Conservation (phyloP, 2,797 vertebrate species). For the Salarias fasciatus region DNA sequence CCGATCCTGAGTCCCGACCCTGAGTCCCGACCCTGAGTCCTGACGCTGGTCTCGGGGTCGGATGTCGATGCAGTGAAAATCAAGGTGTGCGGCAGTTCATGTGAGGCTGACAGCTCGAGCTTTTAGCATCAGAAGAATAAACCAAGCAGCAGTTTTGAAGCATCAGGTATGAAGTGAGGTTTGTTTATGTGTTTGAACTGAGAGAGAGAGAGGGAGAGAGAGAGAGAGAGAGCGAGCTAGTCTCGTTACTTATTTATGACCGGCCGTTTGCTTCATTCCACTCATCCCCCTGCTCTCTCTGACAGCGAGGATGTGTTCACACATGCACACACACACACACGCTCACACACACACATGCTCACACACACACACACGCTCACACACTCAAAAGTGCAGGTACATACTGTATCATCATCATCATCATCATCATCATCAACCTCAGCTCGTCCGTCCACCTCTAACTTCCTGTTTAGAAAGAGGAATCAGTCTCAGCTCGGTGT, state of each 20-base stretch:
- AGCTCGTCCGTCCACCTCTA: conserved; percentile 9
- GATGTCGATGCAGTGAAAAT: no score
- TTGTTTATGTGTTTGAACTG: background rate
- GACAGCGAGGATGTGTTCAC: background rate
- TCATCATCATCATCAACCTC: conserved; percentile 3
- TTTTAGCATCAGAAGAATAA: no score
- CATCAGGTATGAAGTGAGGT: background rate
- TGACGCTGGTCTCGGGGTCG: no score
- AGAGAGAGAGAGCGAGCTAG: conserved; percentile 5
- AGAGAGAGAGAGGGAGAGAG: conserved; percentile 14
- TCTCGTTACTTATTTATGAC: conserved; percentile 44
- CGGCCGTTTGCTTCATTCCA: conserved; percentile 27
- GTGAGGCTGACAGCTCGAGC: no score
- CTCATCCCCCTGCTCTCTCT: conserved; percentile 3
- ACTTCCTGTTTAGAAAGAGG: no score
- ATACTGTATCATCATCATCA: conserved; percentile 28
- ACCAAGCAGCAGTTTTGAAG: background rate
- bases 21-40: no score
- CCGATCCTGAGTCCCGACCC: no score
- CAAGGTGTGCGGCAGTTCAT: no score
- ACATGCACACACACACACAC: no score
- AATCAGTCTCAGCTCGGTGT: conserved; percentile 20
- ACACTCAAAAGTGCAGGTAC: conserved; percentile 27
- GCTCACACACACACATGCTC: no score
- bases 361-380: no score